Base-by-base conservation (phyloP, 2,888 invertebrate species). In the Melanostoma mellinum region DNA sequence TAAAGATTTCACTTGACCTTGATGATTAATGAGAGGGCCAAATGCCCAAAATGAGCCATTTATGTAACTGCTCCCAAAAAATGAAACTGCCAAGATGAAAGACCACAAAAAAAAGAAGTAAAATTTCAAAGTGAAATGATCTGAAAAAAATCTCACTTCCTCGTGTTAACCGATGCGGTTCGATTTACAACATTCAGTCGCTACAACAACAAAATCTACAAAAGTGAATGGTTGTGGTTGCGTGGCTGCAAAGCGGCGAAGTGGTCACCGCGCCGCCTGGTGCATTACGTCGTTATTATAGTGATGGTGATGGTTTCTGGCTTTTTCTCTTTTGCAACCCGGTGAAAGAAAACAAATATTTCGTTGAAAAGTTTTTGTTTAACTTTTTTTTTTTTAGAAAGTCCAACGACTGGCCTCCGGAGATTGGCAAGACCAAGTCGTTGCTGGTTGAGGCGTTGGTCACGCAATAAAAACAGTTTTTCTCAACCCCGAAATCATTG, bases 321-420 rank as follows among this genome's bases (percentile, higher is more conserved):
- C 3, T 46, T 71, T 36, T 55, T 30, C 71, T 60, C 73, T 84
- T 74, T 78, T 78, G 69, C 74, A 84, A 84, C 69, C n/a, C 38
- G 73, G 73, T 78, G 69, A 78, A 82, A 84, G 79, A 79, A 84
- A 84, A 84, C 69, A 84, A 82, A 82, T 60, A 74, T 73, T 84
- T 65, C 58, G 82, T 78, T 74, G 67, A 67, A 71, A 84, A 78
- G 79, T 71, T 75, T 74, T 20, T 20, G 20, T 20, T 20, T 20
- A 20, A 20, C 20, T 20, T 20, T 20, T 20, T 20, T 20, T 20
- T 20, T 79, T 84, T 84, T 84, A 84, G 84, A 84, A 84, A 84
- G 84, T 84, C 79, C 73, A 50, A 6, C 6, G 6, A 69, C 61
- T 71, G 52, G 65, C 69, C 69, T 33, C 58, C 65, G 69, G 80